Evolutionary conservation across 2,113 vertebrate species (phyloP).

Genomic region (Sinosuthora webbiana): DNA sequence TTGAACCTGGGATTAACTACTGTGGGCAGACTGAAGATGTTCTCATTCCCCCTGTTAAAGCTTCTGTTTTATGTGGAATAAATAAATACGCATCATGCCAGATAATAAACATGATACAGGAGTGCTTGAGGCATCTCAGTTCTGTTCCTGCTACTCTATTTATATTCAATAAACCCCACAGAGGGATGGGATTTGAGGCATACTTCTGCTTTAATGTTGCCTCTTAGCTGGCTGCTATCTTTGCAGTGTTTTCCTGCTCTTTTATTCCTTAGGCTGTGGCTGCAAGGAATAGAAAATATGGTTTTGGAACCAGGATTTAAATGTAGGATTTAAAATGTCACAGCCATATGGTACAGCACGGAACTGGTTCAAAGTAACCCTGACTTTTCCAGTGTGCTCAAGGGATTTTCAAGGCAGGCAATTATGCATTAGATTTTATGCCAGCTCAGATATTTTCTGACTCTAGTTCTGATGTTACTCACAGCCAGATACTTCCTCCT

Average conservation of each 20-base stretch:
- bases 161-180: constrained; percentile 10
- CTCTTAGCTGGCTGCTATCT: constrained; percentile 25
- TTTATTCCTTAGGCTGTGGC: constrained; percentile 1
- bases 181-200: neutral
- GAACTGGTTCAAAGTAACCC: neutral
- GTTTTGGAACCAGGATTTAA: neutral
- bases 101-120: constrained; percentile 10
- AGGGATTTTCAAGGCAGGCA: neutral
- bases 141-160: constrained; percentile 26
- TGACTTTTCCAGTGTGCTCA: neutral
- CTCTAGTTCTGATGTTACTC: neutral
- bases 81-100: constrained; percentile 12
- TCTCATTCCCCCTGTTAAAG: constrained; percentile 7
- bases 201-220: constrained; percentile 20
- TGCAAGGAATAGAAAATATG: constrained; percentile 13
- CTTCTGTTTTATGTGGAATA: constrained; percentile 27
- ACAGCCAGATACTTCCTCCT: neutral
- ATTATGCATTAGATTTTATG: neutral
- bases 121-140: neutral
- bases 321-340: neutral
- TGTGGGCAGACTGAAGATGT: neutral
- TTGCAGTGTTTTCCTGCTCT: neutral
- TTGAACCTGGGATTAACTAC: constrained; percentile 21
- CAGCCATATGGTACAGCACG: neutral
- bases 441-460: neutral